These are phyloP conservation scores for Lepidurus couesii DNA, from an alignment of 1,140 invertebrate species.

Conservation along the genomic window DNA sequence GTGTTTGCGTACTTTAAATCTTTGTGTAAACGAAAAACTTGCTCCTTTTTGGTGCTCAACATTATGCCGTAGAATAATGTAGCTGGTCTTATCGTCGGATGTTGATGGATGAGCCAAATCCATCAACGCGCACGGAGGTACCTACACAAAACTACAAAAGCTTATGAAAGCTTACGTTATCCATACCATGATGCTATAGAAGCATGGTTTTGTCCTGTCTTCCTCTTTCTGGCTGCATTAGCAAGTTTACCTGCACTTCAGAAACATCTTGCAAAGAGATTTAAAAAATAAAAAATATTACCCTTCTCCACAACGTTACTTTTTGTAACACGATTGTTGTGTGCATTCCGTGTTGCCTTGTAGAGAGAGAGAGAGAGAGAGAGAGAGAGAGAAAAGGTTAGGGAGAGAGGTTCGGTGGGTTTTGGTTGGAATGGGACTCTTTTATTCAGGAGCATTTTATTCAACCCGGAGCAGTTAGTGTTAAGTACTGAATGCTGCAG, in stretches of 20 bases:
- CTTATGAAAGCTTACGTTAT: slow-evolving; percentile 16
- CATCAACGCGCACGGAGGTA: slow-evolving; percentile 17
- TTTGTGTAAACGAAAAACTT: neutral
- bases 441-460: too few species aligned
- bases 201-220: neutral
- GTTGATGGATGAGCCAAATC: neutral
- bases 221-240: neutral
- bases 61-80: neutral
- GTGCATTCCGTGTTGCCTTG: too few species aligned
- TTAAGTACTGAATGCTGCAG: too few species aligned
- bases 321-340: neutral
- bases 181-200: neutral
- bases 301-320: neutral
- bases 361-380: too few species aligned
- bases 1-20: neutral
- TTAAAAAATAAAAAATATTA: neutral
- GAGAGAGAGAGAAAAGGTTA: too few species aligned
- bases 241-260: neutral
- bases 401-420: too few species aligned
- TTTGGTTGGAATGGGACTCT: too few species aligned
- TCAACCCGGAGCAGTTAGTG: too few species aligned
- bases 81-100: slow-evolving; percentile 8
- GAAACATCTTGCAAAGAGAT: neutral
- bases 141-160: neutral
- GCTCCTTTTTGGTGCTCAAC: neutral